Evolutionary conservation across 1,140 invertebrate species (phyloP), one percentile per base, ranked within the genome.

Genomic region (Chymomyza costata): DNA sequence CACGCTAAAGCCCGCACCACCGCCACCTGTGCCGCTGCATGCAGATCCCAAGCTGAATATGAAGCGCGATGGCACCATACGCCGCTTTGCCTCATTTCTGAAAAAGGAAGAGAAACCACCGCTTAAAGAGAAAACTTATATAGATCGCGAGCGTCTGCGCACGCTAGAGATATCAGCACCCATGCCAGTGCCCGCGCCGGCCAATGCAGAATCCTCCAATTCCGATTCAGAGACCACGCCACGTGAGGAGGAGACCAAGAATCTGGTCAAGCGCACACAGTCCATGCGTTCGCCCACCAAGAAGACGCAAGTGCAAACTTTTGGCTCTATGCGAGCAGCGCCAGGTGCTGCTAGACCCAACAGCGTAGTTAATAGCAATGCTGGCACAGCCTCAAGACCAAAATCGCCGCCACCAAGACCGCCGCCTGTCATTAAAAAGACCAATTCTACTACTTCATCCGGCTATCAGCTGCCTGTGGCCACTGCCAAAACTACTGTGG

Each of bases 101-200:
- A 90, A 92, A 64, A 90, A 88, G 50, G 88, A 89, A 17, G 89
- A 89, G 55, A 90, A 87, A 46, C 87, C 87, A 11, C 87, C 89
- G 68, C 68, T 88, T 0, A 91, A 90, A 74, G 87, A 90, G 21
- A 88, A 88, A 18, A 92, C 92, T 61, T 86, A 89, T 2, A 85
- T 91, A 0, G 92, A 94, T 64, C 90, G 91, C 56, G 90, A 91
- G 6, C 88, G 89, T 0, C 69, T 95, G 19, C 87, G 92, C n/a
- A 92, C 89, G 34, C 73, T 95, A 18, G 90, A 94, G 78, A 95
- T 95, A 65, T 95, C 94, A 0, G 88, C 90, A 78, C 93, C 94
- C 0, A 94, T 95, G 65, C 89, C 83, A 0, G 65, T 83, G 13
- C 60, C 70, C 0, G 37, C 55, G 2, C 48, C 73, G 0, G 49